A percentile compares a stretch with the other conserved stretches of the same genome.
phyloP scores from a whole-genome alignment of 2,797 vertebrate genomes.

The Clarias fuscus region DNA sequence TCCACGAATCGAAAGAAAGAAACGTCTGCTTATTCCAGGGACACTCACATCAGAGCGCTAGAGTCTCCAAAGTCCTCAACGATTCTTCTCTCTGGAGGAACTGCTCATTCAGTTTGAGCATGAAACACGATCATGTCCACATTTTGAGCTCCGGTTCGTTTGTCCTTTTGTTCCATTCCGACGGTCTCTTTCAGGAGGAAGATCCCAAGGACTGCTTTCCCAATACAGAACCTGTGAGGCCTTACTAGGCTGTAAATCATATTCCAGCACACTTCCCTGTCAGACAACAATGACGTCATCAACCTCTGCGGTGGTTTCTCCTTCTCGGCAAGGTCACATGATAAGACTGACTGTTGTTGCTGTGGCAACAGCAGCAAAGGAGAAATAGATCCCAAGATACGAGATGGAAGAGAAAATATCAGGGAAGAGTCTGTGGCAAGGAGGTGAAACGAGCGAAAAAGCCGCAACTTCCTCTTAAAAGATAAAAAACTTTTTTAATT shows the following conservation, averaged over 20 bases:
- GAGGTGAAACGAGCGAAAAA: neutral
- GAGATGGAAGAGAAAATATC: constrained; percentile 21
- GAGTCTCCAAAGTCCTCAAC: constrained; percentile 14
- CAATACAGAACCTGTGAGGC: neutral
- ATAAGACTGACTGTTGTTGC: constrained; percentile 38
- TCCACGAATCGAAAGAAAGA: neutral
- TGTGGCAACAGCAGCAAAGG: constrained; percentile 46
- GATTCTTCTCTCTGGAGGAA: neutral
- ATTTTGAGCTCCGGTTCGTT: constrained; percentile 21
- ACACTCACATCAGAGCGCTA: neutral
- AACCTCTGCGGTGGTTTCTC: constrained; percentile 16
- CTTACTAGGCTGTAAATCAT: constrained; percentile 24
- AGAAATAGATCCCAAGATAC: constrained; percentile 43
- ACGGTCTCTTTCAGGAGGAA: constrained; percentile 3
- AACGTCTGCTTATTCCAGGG: neutral
- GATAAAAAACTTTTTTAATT: neutral
- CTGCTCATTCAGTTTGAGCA: neutral
- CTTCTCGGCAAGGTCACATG: constrained; percentile 33
- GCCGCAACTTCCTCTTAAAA: neutral
- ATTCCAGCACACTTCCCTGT: constrained; percentile 23
- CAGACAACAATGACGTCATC: constrained; percentile 32
- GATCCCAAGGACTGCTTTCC: neutral
- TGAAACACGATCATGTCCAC: neutral
- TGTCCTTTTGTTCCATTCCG: constrained; percentile 10
- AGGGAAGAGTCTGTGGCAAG: neutral